Base-by-base conservation (phyloP, 2,797 vertebrate genomes). In the Adelosebastes latens region DNA sequence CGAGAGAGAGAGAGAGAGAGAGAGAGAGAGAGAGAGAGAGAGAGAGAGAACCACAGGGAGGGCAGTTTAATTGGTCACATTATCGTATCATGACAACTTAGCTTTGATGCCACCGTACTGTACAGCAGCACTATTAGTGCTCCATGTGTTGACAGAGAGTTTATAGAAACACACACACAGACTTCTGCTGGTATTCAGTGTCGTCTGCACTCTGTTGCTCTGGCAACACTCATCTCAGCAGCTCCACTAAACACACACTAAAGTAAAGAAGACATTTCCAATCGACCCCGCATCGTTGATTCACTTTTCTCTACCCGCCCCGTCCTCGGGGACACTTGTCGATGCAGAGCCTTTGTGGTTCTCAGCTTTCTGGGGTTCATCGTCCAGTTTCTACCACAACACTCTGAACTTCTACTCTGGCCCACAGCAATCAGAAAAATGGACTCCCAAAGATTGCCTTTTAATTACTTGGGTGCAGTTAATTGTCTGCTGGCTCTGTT, bases 191-290 rank as follows among this genome's bases (percentile, higher is more conserved):
- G 32, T 71, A 64, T 85, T 88, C 56, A 82, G 69, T 62, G 64
- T 72, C 75, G 34, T 66, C 25, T 60, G 24, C 59, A 46, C 82
- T 52, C 61, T 24, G 81, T 86, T 92, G 79, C 85, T 88, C 59
- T 88, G 75, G 87, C 75, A 92, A 89, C 88, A 77, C 61, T 66
- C 49, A n/a, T 69, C 63, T 75, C 2, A 0, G 42, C 73, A 77
- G 53, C 69, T 72, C 46, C 0, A 46, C 42, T 46, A 3, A 61
- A 27, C 78, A 62, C 22, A 55, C 36, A 58, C 29, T 7, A 13
- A 74, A 71, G 56, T 12, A 74, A 63, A 66, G 9, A 70, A 72
- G 59, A 75, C 60, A 36, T 68, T 69, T 75, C n/a, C n/a, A 52
- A 62, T 72, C n/a, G 16, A 72, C 20, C 20, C 49, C 8, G n/a